Conservation (phyloP, 2,888 invertebrate species). For the Lasioglossum vierecki region DNA sequence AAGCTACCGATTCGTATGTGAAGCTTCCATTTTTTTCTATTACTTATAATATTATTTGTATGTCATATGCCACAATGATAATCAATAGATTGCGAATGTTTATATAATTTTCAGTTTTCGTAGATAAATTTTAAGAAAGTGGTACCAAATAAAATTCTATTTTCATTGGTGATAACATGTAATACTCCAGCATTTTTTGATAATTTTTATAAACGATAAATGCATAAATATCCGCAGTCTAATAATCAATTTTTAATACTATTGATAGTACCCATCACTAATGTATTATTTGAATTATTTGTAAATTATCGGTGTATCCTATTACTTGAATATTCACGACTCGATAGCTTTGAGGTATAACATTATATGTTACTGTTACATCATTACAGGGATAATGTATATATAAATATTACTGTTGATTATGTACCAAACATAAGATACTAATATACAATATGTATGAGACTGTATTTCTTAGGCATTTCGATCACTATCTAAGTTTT, state of each 20-base stretch:
- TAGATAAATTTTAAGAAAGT: too few species aligned
- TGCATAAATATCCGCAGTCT: too few species aligned
- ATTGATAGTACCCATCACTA: conserved; percentile 47
- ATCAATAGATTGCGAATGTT: too few species aligned
- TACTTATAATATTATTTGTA: not conserved
- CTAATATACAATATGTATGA: conserved; percentile 35
- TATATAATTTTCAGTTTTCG: too few species aligned
- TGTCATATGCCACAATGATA: not conserved
- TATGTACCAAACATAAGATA: conserved; percentile 38
- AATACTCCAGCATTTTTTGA: too few species aligned
- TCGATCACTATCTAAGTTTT: not conserved
- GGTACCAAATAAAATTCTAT: too few species aligned
- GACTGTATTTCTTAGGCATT: conserved; percentile 54
- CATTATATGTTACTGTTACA: conserved; percentile 40
- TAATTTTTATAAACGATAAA: too few species aligned
- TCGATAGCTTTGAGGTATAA: conserved; percentile 55
- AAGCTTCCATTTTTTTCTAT: conserved; percentile 2
- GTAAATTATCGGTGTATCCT: conserved; percentile 9
- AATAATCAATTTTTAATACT: conserved; percentile 14
- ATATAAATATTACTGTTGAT: conserved; percentile 56
- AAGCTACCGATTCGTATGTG: conserved; percentile 51
- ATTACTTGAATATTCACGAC: conserved; percentile 46
- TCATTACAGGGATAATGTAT: conserved; percentile 53
- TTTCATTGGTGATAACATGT: too few species aligned
- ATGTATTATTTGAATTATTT: conserved; percentile 7